Evolutionary conservation across 2,797 vertebrate species (phyloP), one percentile per base, ranked within the genome.

Genomic region (Brachyrhaphis roseni): DNA sequence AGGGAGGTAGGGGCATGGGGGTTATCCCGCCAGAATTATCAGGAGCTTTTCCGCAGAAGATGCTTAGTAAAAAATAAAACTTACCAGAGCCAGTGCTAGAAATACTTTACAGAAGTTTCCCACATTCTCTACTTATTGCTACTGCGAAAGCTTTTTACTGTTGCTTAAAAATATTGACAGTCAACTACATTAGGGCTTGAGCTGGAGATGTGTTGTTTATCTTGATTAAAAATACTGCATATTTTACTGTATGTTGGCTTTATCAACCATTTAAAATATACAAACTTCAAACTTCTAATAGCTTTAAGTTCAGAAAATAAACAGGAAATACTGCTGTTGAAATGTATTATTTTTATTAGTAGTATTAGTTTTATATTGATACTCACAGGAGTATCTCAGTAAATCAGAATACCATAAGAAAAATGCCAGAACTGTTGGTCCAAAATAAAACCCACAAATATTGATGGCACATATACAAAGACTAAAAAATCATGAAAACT

Each of bases 1-100:
- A 7, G 43, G 18, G 47, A 57, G 82, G 26, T 26, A n/a, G 71
- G 53, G 36, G 75, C 72, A 46, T 12, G n/a, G 47, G 41, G 70
- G 74, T 79, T 23, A 20, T 77, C 79, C 84, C 1, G 3, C 73
- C 59, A 34, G 83, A 76, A 85, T 84, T 78, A 89, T 84, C 70
- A 34, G 70, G 82, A 73, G 59, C 28, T 75, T 81, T 77, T n/a
- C 53, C 23, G 72, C n/a, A 72, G 53, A 74, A 53, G 34, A 79
- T 72, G 49, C 41, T 28, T 46, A 7, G 68, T 78, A 28, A 71
- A n/a, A 45, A 16, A 46, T 43, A 77, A 26, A 80, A 43, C 2
- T 31, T 74, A 71, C 10, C 13, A 20, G 2, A 41, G 41, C 13
- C 23, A 12, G 20, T 59, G 31, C 2, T 57, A 0, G n/a, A 59